Percentiles rank a stretch among this genome's conserved stretches.
These are phyloP conservation scores for Campoplex capitator DNA, from an alignment of 2,888 invertebrate species.

Conservation along the genomic window DNA sequence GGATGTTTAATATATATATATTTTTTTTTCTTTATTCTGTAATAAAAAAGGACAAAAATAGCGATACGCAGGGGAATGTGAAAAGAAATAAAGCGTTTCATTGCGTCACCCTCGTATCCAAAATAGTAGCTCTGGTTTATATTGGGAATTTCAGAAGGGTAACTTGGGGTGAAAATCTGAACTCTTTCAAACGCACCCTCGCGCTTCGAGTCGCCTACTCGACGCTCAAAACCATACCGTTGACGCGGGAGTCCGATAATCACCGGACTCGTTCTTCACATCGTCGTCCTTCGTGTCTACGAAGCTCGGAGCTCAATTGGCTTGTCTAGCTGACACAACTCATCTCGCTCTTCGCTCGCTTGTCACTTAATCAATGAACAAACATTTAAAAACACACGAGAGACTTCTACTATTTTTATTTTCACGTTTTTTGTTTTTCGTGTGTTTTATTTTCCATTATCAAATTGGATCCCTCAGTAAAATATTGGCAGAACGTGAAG, in stretches of 20 bases:
- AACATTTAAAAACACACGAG: neutral
- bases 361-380: constrained; percentile 34
- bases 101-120: neutral
- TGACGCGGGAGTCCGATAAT: constrained; percentile 69
- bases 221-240: constrained; percentile 52
- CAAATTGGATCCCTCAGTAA: constrained; percentile 43
- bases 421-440: constrained; percentile 8
- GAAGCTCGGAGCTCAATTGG: constrained; percentile 50
- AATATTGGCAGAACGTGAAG: constrained; percentile 46
- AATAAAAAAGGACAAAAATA: neutral
- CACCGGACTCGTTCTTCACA: constrained; percentile 66
- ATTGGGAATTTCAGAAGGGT: constrained; percentile 59
- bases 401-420: neutral
- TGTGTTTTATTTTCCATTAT: constrained; percentile 2
- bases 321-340: constrained; percentile 37
- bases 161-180: constrained; percentile 61
- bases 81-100: neutral
- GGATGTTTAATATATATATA: neutral
- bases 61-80: neutral
- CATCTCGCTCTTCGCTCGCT: constrained; percentile 16
- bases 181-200: constrained; percentile 65
- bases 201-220: constrained; percentile 60
- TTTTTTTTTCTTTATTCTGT: neutral
- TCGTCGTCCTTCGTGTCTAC: constrained; percentile 65
- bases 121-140: neutral